Evolutionary conservation across 1,140 invertebrate genomes (phyloP).

Genomic region (Rhagoletis zephyria): DNA sequence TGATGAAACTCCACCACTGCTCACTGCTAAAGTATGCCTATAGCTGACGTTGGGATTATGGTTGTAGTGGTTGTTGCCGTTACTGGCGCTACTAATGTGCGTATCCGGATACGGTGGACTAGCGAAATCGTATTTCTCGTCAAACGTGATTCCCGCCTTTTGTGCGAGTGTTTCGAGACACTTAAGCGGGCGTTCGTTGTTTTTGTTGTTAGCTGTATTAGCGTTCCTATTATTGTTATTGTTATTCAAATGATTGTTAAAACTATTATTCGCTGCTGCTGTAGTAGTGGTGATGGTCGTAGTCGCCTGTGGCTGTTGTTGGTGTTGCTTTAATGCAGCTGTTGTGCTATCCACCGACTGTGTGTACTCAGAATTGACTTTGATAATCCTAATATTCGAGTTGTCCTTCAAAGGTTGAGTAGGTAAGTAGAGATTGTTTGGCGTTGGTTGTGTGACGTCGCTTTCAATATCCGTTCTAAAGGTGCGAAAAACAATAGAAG

Average conservation of each 20-base stretch:
- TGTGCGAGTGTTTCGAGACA: constrained; percentile 79
- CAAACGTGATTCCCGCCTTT: constrained; percentile 79
- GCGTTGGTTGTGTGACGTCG: constrained; percentile 53
- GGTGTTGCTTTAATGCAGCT: constrained; percentile 53
- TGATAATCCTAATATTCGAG: constrained; percentile 65
- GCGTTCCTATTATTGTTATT: neutral
- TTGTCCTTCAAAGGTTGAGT: constrained; percentile 69
- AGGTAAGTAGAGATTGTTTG: constrained; percentile 55
- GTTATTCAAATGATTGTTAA: constrained; percentile 29
- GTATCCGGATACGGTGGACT: constrained; percentile 71
- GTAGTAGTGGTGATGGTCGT: constrained; percentile 2
- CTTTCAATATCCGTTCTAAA: constrained; percentile 56
- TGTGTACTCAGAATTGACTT: constrained; percentile 56
- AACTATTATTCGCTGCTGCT: neutral
- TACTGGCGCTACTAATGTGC: constrained; percentile 42
- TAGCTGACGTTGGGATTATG: constrained; percentile 56
- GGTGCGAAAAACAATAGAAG: neutral
- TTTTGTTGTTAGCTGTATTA: constrained; percentile 19
- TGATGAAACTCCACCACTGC: constrained; percentile 20
- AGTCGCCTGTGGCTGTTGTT: constrained; percentile 37
- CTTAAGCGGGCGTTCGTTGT: constrained; percentile 76
- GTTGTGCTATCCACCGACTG: constrained; percentile 54
- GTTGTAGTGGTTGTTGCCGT: constrained; percentile 64
- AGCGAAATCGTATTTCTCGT: constrained; percentile 80
- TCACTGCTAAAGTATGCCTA: neutral